Evolutionary conservation across 2,113 vertebrate species (phyloP), one percentile per base, ranked within the genome.

Genomic region (Cervus canadensis): DNA sequence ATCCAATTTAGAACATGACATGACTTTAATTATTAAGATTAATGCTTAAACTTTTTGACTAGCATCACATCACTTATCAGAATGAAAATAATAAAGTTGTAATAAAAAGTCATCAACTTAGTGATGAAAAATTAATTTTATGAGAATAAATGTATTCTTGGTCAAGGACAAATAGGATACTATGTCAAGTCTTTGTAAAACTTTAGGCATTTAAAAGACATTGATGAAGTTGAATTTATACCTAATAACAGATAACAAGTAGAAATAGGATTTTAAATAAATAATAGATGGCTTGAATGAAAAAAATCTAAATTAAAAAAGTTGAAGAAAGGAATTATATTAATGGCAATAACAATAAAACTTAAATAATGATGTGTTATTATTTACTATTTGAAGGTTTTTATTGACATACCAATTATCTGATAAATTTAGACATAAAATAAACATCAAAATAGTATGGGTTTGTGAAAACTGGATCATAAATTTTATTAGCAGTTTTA

Each of bases 31-130:
- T 91, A 90, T 92, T 90, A 89, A 30, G 50, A 95, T 84, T 59
- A 92, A 96, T 52, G 94, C 43, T 33, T 17, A 92, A 85, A 15
- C 1, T 95, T 96, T 95, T 59, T 93, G 15, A 93, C 94, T 90
- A 93, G 71, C 10, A 23, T 56, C 62, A 54, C 5, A 56, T 78
- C 5, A 93, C 10, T 93, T 82, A 90, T 6, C 87, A 26, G 2
- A 97, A 94, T 78, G 56, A 95, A 97, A 90, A 91, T 33, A 87
- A 87, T 87, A 87, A 90, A 5, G 52, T 78, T 79, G 23, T 15
- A 62, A 89, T 25, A 97, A 97, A 94, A 88, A 12, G 0, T 43
- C 50, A 17, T 5, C 76, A 97, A 83, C 2, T 86, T 93, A 76
- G 1, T 57, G 6, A 87, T 94, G 60, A 48, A 89, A 89, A 93